Percentiles rank a stretch among this genome's conserved stretches.
Conservation (phyloP, 2,113 vertebrate genomes). For the Equus przewalskii region DNA sequence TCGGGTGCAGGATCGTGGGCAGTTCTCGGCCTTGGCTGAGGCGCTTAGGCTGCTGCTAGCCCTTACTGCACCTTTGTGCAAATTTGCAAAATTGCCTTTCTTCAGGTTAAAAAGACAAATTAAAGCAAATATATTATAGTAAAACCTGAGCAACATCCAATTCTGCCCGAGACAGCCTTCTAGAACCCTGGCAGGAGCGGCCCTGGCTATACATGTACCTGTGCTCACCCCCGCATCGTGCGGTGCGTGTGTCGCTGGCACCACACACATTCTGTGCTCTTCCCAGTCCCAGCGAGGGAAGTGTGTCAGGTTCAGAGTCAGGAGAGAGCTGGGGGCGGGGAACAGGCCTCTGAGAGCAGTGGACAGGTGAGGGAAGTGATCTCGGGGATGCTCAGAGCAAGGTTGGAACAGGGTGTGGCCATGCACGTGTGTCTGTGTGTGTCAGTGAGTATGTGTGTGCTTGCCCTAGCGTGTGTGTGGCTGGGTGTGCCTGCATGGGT, state of each 20-base stretch:
- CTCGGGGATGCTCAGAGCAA: background rate
- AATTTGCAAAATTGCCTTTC: background rate
- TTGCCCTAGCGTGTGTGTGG: background rate
- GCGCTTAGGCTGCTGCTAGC: background rate
- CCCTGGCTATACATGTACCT: background rate
- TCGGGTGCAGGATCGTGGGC: background rate
- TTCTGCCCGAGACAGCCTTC: background rate
- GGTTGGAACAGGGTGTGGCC: background rate
- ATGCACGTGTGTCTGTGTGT: background rate
- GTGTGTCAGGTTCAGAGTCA: background rate
- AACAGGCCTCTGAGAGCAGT: background rate
- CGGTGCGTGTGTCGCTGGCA: too few relatives aligned
- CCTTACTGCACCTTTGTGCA: background rate
- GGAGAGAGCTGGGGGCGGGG: background rate
- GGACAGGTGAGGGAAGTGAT: background rate
- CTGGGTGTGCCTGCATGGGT: background rate
- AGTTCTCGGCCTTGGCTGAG: background rate
- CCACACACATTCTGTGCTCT: background rate
- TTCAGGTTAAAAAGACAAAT: slow-evolving; percentile 11
- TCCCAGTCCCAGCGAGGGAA: background rate
- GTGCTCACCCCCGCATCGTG: too few relatives aligned
- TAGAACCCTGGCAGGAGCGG: background rate
- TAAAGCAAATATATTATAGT: background rate
- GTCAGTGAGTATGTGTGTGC: background rate
- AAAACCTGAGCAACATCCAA: background rate